Conservation (phyloP, 1,140 invertebrate genomes). For the Sogatella furcifera region DNA sequence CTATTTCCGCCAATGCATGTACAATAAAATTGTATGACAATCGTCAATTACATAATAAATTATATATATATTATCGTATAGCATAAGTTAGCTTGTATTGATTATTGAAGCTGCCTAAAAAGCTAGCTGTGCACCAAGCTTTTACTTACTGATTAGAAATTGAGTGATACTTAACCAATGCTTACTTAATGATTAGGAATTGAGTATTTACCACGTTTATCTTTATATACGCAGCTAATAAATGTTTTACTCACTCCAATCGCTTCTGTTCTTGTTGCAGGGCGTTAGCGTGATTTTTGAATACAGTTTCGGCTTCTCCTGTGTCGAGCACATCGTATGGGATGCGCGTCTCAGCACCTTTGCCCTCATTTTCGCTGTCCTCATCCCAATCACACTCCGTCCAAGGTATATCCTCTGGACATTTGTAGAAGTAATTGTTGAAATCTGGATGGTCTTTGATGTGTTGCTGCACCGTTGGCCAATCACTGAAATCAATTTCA, state of each 20-base stretch:
- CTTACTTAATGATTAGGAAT: too few relatives aligned
- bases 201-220: too few relatives aligned
- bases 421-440: slow-evolving; percentile 80
- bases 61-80: too few relatives aligned
- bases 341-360: slow-evolving; percentile 58
- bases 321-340: slow-evolving; percentile 86
- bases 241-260: slow-evolving; percentile 60
- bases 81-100: too few relatives aligned
- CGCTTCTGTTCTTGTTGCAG: slow-evolving; percentile 83
- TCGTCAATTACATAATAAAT: too few relatives aligned
- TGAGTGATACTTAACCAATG: too few relatives aligned
- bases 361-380: slow-evolving; percentile 36
- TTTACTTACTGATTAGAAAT: too few relatives aligned
- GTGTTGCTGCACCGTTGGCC: slow-evolving; percentile 71
- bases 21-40: too few relatives aligned
- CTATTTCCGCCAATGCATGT: too few relatives aligned
- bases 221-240: too few relatives aligned
- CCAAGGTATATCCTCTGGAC: slow-evolving; percentile 67
- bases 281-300: slow-evolving; percentile 81
- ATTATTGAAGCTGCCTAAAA: too few relatives aligned
- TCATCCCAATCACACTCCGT: slow-evolving; percentile 61
- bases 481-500: slow-evolving; percentile 51
- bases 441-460: slow-evolving; percentile 81
- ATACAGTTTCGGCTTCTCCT: slow-evolving; percentile 81
- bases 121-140: too few relatives aligned